phyloP scores from a whole-genome alignment of 2,113 vertebrate species.

The Cyprinodon brontotheroides region DNA sequence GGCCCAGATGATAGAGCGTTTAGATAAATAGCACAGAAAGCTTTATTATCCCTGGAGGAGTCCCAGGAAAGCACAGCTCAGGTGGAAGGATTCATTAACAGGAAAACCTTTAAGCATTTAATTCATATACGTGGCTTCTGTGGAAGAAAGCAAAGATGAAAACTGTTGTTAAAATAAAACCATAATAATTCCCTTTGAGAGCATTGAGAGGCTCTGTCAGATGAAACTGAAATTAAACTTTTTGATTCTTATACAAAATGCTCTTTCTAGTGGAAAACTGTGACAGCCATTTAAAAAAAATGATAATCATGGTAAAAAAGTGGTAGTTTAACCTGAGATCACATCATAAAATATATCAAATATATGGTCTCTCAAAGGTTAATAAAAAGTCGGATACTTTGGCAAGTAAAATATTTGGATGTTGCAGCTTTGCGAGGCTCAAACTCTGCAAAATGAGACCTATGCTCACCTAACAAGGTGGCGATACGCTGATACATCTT shows the following conservation, averaged over 20 bases:
- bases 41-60: background rate
- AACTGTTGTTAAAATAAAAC: too few species aligned
- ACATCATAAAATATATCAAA: background rate
- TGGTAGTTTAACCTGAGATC: background rate
- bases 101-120: background rate
- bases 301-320: background rate
- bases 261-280: background rate
- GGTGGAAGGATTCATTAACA: background rate
- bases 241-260: too few species aligned
- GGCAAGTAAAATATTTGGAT: background rate
- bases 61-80: background rate
- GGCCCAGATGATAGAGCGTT: too few species aligned
- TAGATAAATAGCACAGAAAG: too few species aligned
- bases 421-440: background rate
- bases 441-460: background rate
- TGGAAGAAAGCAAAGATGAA: too few species aligned
- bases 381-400: background rate
- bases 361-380: background rate
- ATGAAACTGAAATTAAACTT: too few species aligned
- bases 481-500: conserved; percentile 1
- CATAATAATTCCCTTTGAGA: too few species aligned
- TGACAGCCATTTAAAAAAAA: background rate
- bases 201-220: too few species aligned
- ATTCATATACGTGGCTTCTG: background rate
- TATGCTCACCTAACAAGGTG: background rate